A percentile compares a stretch with the other conserved stretches of the same genome.
Conservation (phyloP, 2,113 vertebrate genomes). For the Bubo scandiacus region DNA sequence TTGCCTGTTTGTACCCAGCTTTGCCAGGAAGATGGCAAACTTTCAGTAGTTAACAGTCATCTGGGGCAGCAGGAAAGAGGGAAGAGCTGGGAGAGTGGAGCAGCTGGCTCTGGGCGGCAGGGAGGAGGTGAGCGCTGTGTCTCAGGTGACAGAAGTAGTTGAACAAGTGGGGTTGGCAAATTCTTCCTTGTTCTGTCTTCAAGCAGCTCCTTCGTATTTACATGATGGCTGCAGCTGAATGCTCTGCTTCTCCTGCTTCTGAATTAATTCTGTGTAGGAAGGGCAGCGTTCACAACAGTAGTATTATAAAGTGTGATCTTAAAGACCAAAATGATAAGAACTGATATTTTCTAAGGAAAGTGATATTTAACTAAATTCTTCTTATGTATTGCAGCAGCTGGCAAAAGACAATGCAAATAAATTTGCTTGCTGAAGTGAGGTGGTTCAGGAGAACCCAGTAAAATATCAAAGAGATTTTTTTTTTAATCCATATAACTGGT, state of each 20-base stretch:
- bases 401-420: background rate
- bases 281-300: background rate
- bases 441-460: background rate
- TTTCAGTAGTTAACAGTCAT: background rate
- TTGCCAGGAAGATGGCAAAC: background rate
- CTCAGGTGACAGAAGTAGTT: background rate
- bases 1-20: background rate
- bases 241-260: background rate
- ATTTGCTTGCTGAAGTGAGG: background rate
- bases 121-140: background rate
- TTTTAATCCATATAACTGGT: background rate
- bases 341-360: background rate
- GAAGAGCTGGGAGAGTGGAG: background rate
- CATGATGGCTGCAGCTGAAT: background rate
- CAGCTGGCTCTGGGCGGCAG: background rate
- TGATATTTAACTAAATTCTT: background rate
- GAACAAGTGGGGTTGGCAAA: background rate
- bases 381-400: background rate
- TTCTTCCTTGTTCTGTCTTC: background rate
- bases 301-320: background rate
- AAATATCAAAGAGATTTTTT: background rate
- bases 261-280: background rate
- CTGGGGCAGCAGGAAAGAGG: background rate
- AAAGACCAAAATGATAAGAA: background rate
- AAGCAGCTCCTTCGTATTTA: background rate